Evolutionary conservation across 2,888 invertebrate species (phyloP), one percentile per base, ranked within the genome.

Genomic region (Drosophila acutilabella): DNA sequence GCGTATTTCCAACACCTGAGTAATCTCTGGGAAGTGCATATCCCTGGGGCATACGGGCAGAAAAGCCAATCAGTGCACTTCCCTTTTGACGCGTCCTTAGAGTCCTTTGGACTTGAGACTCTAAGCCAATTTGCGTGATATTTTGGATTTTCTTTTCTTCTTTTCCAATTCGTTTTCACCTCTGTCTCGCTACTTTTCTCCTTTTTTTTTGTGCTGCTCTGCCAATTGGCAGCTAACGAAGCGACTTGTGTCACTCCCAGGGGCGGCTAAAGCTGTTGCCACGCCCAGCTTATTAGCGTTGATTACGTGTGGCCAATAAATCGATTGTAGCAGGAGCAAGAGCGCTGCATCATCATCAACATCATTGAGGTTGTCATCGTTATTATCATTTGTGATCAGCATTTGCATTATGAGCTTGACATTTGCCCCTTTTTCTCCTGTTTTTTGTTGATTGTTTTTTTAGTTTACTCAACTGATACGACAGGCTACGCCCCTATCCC

Each of bases 61-160:
- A 67, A 64, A 54, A 57, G 67, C 69, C 75, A 79, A 79, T 79
- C 81, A 79, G 76, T 67, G 61, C 70, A 65, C 51, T 61, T 60
- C 53, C 61, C 38, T 54, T 58, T 16, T 13, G 26, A 33, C 61
- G 30, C 20, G 41, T 57, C 45, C 57, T 51, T n/a, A 16, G 44
- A 2, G 36, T 44, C 40, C 36, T 13, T 13, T 14, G 42, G 20
- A 23, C 36, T 13, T 4, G n/a, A 48, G 33, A 23, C 64, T 69
- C 54, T 50, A 73, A 77, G 78, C 73, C 78, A 80, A 80, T 78
- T 78, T 78, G 78, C 76, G 10, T 53, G 64, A 14, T 52, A 64
- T 67, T 79, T 44, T 47, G 11, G 47, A 42, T 64, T 40, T 48
- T 13, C 20, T 38, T 51, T 20, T 38, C n/a, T 51, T 13, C 23